Evolutionary conservation across 92 coral and sea anemone species (phyloP).

Genomic region (Siderastrea siderea): DNA sequence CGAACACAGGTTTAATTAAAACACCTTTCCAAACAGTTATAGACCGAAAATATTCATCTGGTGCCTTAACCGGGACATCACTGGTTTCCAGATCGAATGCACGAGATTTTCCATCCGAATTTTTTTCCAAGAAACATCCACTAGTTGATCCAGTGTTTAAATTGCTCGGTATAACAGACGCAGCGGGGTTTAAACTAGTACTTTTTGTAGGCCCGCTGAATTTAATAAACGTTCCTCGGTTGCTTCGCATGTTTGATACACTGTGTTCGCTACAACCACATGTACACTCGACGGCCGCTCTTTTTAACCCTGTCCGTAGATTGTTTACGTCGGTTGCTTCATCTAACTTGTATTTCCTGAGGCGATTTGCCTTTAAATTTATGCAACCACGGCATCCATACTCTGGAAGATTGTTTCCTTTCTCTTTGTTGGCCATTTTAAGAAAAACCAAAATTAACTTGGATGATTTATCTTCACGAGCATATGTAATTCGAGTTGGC

Average conservation of each 20-base stretch:
- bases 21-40: conserved; percentile 38
- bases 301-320: neutral
- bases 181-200: neutral
- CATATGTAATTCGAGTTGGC: neutral
- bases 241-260: neutral
- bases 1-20: conserved; percentile 6
- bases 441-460: neutral
- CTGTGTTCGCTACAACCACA: neutral
- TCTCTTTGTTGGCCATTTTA: conserved; percentile 23
- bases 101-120: conserved; percentile 4
- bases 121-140: conserved; percentile 27
- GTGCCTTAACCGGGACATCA: neutral
- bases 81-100: conserved; percentile 6
- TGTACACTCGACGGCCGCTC: conserved; percentile 12
- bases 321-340: conserved; percentile 8
- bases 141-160: conserved; percentile 12
- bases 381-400: conserved; percentile 23
- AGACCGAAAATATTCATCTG: conserved; percentile 27
- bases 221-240: conserved; percentile 18
- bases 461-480: neutral
- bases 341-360: neutral
- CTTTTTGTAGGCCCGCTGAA: conserved; percentile 20
- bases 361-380: neutral
- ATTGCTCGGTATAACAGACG: neutral
- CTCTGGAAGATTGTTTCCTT: neutral